Evolutionary conservation across 2,888 invertebrate species (phyloP), one percentile per base, ranked within the genome.

Genomic region (Trachelus tabidus): DNA sequence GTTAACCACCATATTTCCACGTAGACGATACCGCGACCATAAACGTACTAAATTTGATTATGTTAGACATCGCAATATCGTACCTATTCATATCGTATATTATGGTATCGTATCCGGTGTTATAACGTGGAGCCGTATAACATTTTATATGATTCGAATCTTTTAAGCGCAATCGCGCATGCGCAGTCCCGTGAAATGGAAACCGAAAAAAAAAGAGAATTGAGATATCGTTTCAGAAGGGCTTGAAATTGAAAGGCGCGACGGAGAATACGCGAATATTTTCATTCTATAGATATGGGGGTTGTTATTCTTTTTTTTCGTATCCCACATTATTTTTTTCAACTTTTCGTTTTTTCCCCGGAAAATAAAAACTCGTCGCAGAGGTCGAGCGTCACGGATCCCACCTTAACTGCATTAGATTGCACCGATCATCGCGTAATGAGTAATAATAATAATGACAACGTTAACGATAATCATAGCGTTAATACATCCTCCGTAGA

Each of bases 401-500:
- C 80, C 76, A 79, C 81, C 76, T 68, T 78, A 75, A 75, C 69
- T 80, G 73, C 80, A 79, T 82, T 80, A 80, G 81, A 83, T 81
- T 82, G 82, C 81, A 83, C 83, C 82, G 83, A 83, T 82, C 79
- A 56, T 56, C 56, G 56, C 56, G 9, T 23, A 56, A 56, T 56
- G 23, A 56, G 23, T 56, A 56, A 56, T 56, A 56, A 56, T 23
- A 56, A 56, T 56, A 56, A 56, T 56, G 15, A 23, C 23, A 23
- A 15, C 4, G 35, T 69, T 40, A 74, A 74, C 34, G 37, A 76
- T 71, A 71, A 34, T 76, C 71, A 71, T 37, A 73, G 73, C 35
- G 73, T 76, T 34, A 85, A 86, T 87, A 87, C 86, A 89, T 89
- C 88, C 87, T 89, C 87, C 89, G 87, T 88, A 88, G 88, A 87